These are phyloP conservation scores for Podarcis lilfordi DNA, from an alignment of 2,797 vertebrate genomes.

Conservation along the genomic window DNA sequence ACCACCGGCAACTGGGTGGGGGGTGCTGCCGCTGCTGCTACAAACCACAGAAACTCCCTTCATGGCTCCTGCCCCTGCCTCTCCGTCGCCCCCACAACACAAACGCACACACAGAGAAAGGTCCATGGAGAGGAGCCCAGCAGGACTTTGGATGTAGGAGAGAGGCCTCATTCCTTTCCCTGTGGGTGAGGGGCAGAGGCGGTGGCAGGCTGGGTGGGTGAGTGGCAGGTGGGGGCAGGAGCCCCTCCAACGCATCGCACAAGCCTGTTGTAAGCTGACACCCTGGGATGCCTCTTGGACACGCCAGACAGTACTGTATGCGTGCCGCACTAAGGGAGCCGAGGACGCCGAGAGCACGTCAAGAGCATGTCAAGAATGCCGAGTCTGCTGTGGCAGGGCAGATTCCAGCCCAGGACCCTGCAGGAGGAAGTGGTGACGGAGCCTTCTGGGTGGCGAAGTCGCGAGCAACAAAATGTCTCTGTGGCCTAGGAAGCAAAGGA, in stretches of 20 bases:
- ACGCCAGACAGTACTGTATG: slow-evolving; percentile 15
- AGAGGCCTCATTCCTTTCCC: neutral
- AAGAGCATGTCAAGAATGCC: neutral
- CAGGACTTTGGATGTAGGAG: neutral
- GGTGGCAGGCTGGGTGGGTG: neutral
- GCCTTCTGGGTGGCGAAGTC: too few relatives aligned
- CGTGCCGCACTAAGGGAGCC: slow-evolving; percentile 29
- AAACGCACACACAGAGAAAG: neutral
- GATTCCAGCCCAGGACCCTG: neutral
- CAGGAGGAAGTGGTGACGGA: too few relatives aligned
- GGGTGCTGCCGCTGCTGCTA: neutral
- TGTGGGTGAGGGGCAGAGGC: rapidly evolving
- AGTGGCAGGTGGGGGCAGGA: slow-evolving; percentile 15
- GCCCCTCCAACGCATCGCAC: neutral
- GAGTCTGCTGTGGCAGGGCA: neutral
- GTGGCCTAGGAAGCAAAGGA: too few relatives aligned
- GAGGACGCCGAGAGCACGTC: neutral
- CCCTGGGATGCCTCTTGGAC: slow-evolving; percentile 25
- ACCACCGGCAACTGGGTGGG: slow-evolving; percentile 39
- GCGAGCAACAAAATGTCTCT: too few relatives aligned
- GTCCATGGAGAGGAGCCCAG: neutral
- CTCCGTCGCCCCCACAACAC: rapidly evolving
- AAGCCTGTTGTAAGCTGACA: slow-evolving; percentile 39
- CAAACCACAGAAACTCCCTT: slow-evolving; percentile 6
- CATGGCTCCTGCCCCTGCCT: neutral